Percentiles rank a stretch among this genome's conserved stretches.
phyloP scores from a whole-genome alignment of 1,140 invertebrate species.

The Mylabris phalerata region DNA sequence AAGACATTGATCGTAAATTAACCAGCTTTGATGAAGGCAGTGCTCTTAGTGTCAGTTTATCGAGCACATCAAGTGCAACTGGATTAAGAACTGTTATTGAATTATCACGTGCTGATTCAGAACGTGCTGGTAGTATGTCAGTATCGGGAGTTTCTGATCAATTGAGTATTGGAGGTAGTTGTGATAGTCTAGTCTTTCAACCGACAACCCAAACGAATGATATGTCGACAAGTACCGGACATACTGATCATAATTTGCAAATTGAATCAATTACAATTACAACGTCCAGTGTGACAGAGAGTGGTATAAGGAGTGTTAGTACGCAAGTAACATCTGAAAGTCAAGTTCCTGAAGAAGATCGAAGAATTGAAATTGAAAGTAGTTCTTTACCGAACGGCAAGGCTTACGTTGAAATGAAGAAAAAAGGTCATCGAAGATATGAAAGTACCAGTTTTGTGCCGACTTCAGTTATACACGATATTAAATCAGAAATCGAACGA shows the following conservation, averaged over 20 bases:
- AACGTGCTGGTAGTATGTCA: slow-evolving; percentile 39
- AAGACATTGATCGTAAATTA: slow-evolving; percentile 42
- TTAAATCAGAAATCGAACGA: slow-evolving; percentile 22
- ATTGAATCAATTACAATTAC: slow-evolving; percentile 49
- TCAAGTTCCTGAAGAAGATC: slow-evolving; percentile 41
- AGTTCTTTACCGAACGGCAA: slow-evolving; percentile 43
- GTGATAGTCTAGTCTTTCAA: slow-evolving; percentile 28
- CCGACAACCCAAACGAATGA: slow-evolving; percentile 34
- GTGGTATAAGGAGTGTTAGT: slow-evolving; percentile 45
- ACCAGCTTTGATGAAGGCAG: slow-evolving; percentile 53
- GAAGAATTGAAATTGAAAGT: slow-evolving; percentile 53
- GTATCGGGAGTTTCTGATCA: slow-evolving; percentile 48
- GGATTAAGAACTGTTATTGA: slow-evolving; percentile 51
- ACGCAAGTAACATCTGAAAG: slow-evolving; percentile 51
- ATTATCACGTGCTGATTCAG: slow-evolving; percentile 40
- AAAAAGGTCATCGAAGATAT: slow-evolving; percentile 48
- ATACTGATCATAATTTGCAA: slow-evolving; percentile 28
- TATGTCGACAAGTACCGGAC: slow-evolving; percentile 37
- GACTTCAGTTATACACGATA: background rate
- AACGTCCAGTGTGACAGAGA: slow-evolving; percentile 46
- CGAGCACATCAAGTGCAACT: slow-evolving; percentile 47
- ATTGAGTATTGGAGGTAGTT: slow-evolving; percentile 41
- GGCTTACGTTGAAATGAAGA: slow-evolving; percentile 40
- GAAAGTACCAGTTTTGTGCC: slow-evolving; percentile 45
- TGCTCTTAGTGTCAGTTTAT: slow-evolving; percentile 48